Evolutionary conservation across 2,888 invertebrate genomes (phyloP), one percentile per base, ranked within the genome.

Genomic region (Platypus cylindrus): DNA sequence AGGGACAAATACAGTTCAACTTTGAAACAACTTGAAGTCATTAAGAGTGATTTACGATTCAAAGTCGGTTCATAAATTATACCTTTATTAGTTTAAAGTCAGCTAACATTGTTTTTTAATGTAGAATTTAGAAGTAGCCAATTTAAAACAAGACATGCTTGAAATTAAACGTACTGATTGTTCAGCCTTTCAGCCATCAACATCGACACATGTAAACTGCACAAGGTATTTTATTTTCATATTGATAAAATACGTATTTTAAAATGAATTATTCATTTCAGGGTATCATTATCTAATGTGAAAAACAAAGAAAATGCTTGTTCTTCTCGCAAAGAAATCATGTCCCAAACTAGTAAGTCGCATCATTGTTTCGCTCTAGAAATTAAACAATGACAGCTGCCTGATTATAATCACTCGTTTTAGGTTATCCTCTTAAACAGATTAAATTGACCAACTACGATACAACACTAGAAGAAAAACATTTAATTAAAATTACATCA

Each of bases 61-160:
- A 72, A 72, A 63, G 71, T 70, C 46, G 38, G 38, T 38, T 34
- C 4, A 25, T 18, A n/a, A 9, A 15, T 18, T 23, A 15, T 14
- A 30, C n/a, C 20, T 18, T 12, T 31, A 28, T 12, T 8, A 25
- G 12, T 13, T 16, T n/a, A 16, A 20, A 13, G 3, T 27, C 15
- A 25, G 9, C 14, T 11, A 23, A 13, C 13, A 15, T 13, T 13
- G 22, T 29, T 17, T n/a, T 18, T 29, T 16, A 8, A n/a, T 25
- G 22, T 58, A 71, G 70, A 68, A 68, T 54, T 52, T 73, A 18
- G 71, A 72, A 60, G 66, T 72, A 49, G 64, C 66, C 33, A 71
- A 68, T 46, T 52, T 67, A 27, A 72, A 70, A 47, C 70, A 70
- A 45, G 68, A 66, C 50, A 34, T 58, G n/a, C 17, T 32, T 15